Base-by-base conservation (phyloP, 53 echinoderm and acorn worm species). In the Temnopleurus reevesii region DNA sequence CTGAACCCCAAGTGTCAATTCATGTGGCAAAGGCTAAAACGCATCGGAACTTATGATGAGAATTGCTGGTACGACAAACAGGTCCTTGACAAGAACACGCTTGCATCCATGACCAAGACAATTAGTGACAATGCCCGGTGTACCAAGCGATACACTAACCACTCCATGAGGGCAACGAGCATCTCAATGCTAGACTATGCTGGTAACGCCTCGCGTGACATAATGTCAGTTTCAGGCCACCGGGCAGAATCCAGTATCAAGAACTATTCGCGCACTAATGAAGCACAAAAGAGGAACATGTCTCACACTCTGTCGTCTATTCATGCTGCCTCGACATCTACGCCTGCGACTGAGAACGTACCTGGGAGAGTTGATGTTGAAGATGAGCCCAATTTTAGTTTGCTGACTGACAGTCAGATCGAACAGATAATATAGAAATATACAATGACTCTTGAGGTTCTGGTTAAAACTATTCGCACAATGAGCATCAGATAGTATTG, bases 81-180 rank as follows among this genome's bases (percentile, higher is more conserved):
- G 43, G 64, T 86, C 1, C 63, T 92, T 18, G 92, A 91, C 13
- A 60, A 89, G 19, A 92, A 84, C 55, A 92, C 90, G 3, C 34
- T 94, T 45, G 92, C 85, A 24, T 56, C 90, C 61, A 90, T 76
- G 77, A 77, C 56, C 36, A 94, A 86, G 33, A 86, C 29, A 12
- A 92, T 90, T 77, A 57, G 53, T 36, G 23, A 84, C 59, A 89
- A 91, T 45, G 94, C 92, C 59, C 84, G 90, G 28, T 94, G 92
- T 89, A 45, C 56, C 18, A 92, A 92, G 44, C 76, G 59, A 38
- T 91, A 94, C 61, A 92, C 91, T 5, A 93, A 93, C 45, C 89
- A 91, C 83, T 65, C 89, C 36, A 31, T 93, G 89, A 77, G 91
- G 85, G 93, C 93, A 23, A 93, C 93, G 49, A 91, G 91, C 7